Evolutionary conservation across 2,113 vertebrate genomes (phyloP).

Genomic region (Antennarius striatus): DNA sequence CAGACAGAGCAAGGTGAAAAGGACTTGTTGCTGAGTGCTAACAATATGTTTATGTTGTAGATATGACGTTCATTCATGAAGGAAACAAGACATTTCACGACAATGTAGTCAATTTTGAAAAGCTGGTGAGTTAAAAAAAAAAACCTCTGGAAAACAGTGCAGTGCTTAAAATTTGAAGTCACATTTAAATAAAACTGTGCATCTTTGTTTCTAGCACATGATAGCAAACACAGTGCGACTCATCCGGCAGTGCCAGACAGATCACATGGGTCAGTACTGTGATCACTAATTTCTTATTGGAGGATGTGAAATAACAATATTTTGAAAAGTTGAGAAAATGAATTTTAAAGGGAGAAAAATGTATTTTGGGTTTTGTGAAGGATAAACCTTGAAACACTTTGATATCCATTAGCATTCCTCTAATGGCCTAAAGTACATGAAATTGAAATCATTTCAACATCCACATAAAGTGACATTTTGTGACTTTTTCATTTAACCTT

Average conservation of each 20-base stretch:
- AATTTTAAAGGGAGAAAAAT: too few relatives aligned
- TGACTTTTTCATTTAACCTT: too few relatives aligned
- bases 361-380: too few relatives aligned
- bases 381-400: too few relatives aligned
- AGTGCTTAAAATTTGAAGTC: background rate
- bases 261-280: conserved; percentile 85
- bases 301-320: background rate
- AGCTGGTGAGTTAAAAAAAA: conserved; percentile 85
- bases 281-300: background rate
- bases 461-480: too few relatives aligned
- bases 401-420: too few relatives aligned
- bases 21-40: background rate
- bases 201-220: conserved; percentile 84
- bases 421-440: too few relatives aligned
- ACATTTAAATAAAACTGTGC: conserved; percentile 7
- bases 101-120: conserved; percentile 98
- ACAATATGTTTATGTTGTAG: conserved; percentile 63
- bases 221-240: conserved; percentile 93
- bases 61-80: conserved; percentile 97
- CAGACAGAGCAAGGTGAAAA: background rate
- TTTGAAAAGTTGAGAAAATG: too few relatives aligned
- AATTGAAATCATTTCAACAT: too few relatives aligned
- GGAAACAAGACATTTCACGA: conserved; percentile 98
- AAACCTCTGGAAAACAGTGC: background rate
- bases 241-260: conserved; percentile 90